A percentile compares a stretch with the other conserved stretches of the same genome.
These are phyloP conservation scores for Tragelaphus buxtoni DNA, from an alignment of 2,113 vertebrate genomes.

Conservation along the genomic window DNA sequence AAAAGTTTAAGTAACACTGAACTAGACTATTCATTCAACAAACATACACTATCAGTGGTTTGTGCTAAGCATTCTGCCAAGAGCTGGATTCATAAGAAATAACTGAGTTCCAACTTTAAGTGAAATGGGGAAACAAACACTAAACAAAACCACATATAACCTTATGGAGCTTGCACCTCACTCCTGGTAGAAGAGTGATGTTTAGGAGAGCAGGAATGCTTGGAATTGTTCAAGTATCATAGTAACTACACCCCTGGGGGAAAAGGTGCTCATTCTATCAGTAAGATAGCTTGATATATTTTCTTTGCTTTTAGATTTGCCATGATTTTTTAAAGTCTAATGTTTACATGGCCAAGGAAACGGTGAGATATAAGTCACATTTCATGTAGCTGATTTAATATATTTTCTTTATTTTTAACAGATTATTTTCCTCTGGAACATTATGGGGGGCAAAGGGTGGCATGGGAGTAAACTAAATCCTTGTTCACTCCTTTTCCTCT, in stretches of 20 bases:
- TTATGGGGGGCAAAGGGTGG: not conserved
- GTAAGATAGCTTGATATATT: not conserved
- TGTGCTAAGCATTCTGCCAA: not conserved
- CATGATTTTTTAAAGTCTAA: not conserved
- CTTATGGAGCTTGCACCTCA: not conserved
- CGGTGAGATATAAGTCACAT: not conserved
- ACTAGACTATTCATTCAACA: not conserved
- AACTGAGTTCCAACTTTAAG: not conserved
- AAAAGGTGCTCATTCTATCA: not conserved
- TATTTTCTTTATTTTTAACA: not conserved
- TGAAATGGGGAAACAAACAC: not conserved
- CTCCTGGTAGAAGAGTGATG: not conserved
- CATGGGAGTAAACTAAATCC: not conserved
- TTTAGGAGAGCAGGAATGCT: not conserved
- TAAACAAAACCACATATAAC: constrained; percentile 7
- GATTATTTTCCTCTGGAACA: not conserved
- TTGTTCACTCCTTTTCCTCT: not conserved
- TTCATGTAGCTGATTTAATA: not conserved
- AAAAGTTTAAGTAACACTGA: not conserved
- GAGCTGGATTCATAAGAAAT: not conserved
- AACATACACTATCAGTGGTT: not conserved
- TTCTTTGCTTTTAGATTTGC: not conserved
- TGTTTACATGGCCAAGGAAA: not conserved
- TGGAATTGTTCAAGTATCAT: not conserved
- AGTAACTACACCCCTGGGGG: not conserved